Conservation (phyloP, 2,797 vertebrate species). For the Numenius phaeopus region DNA sequence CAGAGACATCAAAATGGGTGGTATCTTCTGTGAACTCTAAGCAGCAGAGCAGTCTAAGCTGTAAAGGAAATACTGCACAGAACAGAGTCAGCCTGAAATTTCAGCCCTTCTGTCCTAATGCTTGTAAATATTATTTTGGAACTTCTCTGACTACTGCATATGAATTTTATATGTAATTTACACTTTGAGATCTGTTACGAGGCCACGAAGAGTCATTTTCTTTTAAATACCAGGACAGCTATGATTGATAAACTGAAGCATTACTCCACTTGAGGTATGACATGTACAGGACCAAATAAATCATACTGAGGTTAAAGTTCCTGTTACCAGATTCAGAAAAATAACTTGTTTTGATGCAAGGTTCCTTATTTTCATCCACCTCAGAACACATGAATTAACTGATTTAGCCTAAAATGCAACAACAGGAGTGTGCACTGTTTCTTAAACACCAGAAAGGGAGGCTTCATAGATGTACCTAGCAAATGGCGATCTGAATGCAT, state of each 20-base stretch:
- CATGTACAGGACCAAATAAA: not conserved
- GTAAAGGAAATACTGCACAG: not conserved
- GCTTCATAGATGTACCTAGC: not conserved
- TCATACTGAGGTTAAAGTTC: not conserved
- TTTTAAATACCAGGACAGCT: not conserved
- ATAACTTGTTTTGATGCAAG: not conserved
- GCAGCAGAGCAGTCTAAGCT: not conserved
- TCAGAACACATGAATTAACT: not conserved
- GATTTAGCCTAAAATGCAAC: not conserved
- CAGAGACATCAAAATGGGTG: not conserved
- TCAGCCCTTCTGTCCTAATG: not conserved
- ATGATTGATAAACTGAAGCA: not conserved
- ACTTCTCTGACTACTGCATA: not conserved
- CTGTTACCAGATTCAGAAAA: not conserved
- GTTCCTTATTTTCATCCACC: not conserved
- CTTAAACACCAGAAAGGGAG: not conserved
- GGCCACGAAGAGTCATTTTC: not conserved
- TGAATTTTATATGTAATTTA: not conserved
- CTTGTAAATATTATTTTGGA: not conserved
- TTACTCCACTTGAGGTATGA: not conserved
- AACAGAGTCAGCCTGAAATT: not conserved
- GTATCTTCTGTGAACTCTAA: not conserved
- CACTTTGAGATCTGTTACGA: not conserved
- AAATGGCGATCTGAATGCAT: not conserved
- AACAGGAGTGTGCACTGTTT: fast-evolving